Evolutionary conservation across 2,113 vertebrate species (phyloP).

Genomic region (Gadus macrocephalus): DNA sequence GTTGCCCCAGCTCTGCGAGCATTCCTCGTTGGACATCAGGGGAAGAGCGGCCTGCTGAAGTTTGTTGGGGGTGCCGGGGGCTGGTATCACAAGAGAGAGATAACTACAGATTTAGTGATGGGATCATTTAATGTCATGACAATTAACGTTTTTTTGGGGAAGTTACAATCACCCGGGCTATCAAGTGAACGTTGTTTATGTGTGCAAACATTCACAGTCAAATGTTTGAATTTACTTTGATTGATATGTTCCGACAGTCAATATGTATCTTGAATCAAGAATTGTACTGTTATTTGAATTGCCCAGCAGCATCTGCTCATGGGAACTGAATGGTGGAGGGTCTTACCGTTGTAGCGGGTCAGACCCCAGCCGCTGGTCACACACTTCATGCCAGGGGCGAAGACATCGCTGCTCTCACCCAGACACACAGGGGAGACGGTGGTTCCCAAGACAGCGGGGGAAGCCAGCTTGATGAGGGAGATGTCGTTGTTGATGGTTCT

Average conservation of each 20-base stretch:
- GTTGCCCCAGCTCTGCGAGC: constrained; percentile 56
- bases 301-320: neutral
- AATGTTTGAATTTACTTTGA: no score
- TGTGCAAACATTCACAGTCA: no score
- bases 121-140: no score
- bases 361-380: constrained; percentile 70
- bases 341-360: constrained; percentile 59
- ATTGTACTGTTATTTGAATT: no score
- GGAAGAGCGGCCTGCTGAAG: constrained; percentile 67
- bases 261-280: no score
- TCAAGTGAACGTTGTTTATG: no score
- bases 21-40: constrained; percentile 57
- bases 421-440: constrained; percentile 53
- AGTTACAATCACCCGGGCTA: no score
- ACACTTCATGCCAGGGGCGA: constrained; percentile 56
- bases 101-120: neutral
- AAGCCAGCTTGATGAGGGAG: constrained; percentile 63
- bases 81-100: constrained; percentile 26
- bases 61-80: constrained; percentile 60
- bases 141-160: no score
- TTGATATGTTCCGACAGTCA: no score
- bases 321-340: neutral
- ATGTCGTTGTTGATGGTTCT: constrained; percentile 72
- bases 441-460: constrained; percentile 44
- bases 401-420: constrained; percentile 38